Percentiles rank a stretch among this genome's conserved stretches.
Evolutionary conservation across 1,140 invertebrate species (phyloP).

Genomic region (Drosophila albomicans): DNA sequence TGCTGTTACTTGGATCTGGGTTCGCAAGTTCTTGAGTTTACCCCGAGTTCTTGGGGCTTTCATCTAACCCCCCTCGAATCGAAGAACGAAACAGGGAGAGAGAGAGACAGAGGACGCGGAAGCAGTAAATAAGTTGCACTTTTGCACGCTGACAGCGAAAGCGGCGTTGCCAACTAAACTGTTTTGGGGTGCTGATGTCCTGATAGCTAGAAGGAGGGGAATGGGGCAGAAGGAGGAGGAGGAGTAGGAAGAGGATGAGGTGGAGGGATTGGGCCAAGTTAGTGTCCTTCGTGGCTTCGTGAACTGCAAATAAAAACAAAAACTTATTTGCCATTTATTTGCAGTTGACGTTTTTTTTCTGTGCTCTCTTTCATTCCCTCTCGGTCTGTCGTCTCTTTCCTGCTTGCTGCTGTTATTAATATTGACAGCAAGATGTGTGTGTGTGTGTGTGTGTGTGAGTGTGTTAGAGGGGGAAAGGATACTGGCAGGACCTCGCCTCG

Average conservation of each 20-base stretch:
- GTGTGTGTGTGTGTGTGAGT: background rate
- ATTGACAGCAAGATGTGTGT: constrained; percentile 50
- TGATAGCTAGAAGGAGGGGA: background rate
- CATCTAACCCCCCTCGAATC: constrained; percentile 20
- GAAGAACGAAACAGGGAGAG: no score
- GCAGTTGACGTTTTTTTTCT: constrained; percentile 58
- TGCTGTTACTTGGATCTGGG: background rate
- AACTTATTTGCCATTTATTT: constrained; percentile 80
- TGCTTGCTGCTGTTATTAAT: constrained; percentile 63
- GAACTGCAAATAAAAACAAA: constrained; percentile 68
- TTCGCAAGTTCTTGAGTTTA: background rate
- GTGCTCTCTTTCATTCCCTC: constrained; percentile 11
- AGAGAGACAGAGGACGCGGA: constrained; percentile 26
- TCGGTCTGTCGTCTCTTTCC: constrained; percentile 5
- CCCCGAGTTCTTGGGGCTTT: constrained; percentile 10
- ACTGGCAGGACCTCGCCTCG: constrained; percentile 35
- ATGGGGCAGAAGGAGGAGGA: background rate
- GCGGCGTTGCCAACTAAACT: constrained; percentile 7
- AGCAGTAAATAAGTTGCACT: constrained; percentile 79
- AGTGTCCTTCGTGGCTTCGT: constrained; percentile 62
- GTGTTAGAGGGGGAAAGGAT: background rate
- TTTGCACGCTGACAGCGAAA: constrained; percentile 59
- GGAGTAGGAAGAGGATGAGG: constrained; percentile 1
- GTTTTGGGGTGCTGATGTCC: background rate
- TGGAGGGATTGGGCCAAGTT: background rate